A percentile compares a stretch with the other conserved stretches of the same genome.
Evolutionary conservation across 2,113 vertebrate species (phyloP).

Genomic region (Laticauda laticaudata): DNA sequence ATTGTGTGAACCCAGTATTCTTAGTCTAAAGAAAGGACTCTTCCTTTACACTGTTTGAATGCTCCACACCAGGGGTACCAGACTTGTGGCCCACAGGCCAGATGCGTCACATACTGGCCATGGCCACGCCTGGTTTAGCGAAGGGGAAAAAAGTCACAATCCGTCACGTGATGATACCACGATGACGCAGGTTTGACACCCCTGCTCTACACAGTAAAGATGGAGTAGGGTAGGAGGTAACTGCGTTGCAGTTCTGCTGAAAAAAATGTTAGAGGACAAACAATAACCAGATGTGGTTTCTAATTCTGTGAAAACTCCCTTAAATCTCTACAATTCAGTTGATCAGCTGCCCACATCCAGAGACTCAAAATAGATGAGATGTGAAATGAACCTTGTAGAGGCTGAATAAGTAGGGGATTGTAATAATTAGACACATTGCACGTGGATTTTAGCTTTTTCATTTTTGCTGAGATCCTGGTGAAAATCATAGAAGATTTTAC

Average conservation of each 20-base stretch:
- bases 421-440: neutral
- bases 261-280: neutral
- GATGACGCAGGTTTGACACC: too few relatives aligned
- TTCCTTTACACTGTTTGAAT: neutral
- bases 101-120: too few relatives aligned
- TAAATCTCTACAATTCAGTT: neutral
- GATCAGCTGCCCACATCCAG: neutral
- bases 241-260: neutral
- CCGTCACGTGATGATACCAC: too few relatives aligned
- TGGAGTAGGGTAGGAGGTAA: neutral
- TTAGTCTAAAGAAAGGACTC: neutral
- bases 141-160: too few relatives aligned
- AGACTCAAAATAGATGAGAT: neutral
- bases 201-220: neutral
- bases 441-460: neutral
- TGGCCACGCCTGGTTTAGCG: too few relatives aligned
- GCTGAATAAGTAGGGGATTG: neutral
- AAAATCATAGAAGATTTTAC: neutral
- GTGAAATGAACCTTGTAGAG: neutral
- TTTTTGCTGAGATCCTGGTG: neutral
- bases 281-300: neutral
- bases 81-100: too few relatives aligned
- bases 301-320: neutral
- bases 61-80: neutral
- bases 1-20: neutral